A percentile compares a stretch with the other conserved stretches of the same genome.
These are phyloP conservation scores for Oryzaephilus surinamensis DNA, from an alignment of 1,140 invertebrate species.

Conservation along the genomic window DNA sequence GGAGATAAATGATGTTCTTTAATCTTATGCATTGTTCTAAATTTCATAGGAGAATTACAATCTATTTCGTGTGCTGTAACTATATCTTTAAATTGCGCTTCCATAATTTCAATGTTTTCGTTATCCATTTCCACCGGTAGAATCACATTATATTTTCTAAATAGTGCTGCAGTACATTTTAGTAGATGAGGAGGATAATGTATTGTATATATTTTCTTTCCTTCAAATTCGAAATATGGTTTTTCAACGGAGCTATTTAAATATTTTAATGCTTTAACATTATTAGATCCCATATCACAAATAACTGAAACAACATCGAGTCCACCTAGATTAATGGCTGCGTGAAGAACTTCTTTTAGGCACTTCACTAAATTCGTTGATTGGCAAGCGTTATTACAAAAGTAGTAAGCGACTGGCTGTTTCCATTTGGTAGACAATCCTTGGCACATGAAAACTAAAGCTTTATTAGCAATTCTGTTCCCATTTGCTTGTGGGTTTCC, in stretches of 20 bases:
- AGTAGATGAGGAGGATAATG: background rate
- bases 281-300: constrained; percentile 7
- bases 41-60: background rate
- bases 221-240: background rate
- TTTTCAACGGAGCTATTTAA: background rate
- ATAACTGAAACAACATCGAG: constrained; percentile 5
- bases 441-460: constrained; percentile 8
- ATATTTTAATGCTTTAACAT: constrained; percentile 2
- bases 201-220: background rate
- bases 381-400: background rate
- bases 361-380: constrained; percentile 1
- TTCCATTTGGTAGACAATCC: constrained; percentile 1
- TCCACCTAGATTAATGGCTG: background rate
- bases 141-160: background rate
- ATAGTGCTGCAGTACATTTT: background rate
- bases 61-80: background rate
- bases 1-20: background rate
- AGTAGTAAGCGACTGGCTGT: constrained; percentile 5
- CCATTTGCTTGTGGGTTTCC: background rate
- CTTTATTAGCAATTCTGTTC: constrained; percentile 1
- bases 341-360: background rate
- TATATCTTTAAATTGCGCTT: background rate
- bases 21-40: background rate
- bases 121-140: background rate
- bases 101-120: background rate